Base-by-base conservation (phyloP, 2,797 vertebrate genomes). In the Agapornis canus region DNA sequence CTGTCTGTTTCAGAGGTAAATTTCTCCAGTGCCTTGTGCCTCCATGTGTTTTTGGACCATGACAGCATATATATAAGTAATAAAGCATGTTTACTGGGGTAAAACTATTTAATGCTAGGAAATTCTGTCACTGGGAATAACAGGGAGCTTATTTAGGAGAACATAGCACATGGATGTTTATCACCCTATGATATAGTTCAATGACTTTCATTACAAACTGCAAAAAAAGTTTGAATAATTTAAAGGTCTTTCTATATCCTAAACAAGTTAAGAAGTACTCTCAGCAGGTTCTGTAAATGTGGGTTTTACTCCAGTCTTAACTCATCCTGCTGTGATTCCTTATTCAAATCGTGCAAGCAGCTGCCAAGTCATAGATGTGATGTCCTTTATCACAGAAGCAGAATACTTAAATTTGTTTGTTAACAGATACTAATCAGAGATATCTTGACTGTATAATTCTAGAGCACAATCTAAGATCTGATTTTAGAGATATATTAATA, bases 221-320 rank as follows among this genome's bases (percentile, higher is more conserved):
- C 26, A 63, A n/a, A 90, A 81, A 77, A 78, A 75, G 11, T 23
- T 65, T 71, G 56, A 94, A 85, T 92, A 85, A 91, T 75, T 82
- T 72, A 78, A 93, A 92, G 51, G 54, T 42, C 37, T 83, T 83
- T 66, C 56, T 69, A 77, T 65, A 68, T 86, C 49, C 56, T 57
- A n/a, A 59, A 39, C 45, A 75, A 78, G 48, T 69, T 91, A 43
- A 60, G 81, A 68, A 88, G 5, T n/a, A 18, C 21, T 91, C 31
- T 92, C 69, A 26, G 57, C 19, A 60, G 61, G 35, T 68, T 47
- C 61, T 78, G 27, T 68, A 59, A 89, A 87, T 69, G 56, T 85
- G 57, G 52, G 71, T 94, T 94, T 96, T 71, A 45, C 63, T 83
- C 39, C 51, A 31, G 11, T 29, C 61, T 90, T 86, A 85, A 56